Percentiles rank a stretch among this genome's conserved stretches.
phyloP scores from a whole-genome alignment of 1,140 invertebrate species.

The Trichogramma pretiosum region DNA sequence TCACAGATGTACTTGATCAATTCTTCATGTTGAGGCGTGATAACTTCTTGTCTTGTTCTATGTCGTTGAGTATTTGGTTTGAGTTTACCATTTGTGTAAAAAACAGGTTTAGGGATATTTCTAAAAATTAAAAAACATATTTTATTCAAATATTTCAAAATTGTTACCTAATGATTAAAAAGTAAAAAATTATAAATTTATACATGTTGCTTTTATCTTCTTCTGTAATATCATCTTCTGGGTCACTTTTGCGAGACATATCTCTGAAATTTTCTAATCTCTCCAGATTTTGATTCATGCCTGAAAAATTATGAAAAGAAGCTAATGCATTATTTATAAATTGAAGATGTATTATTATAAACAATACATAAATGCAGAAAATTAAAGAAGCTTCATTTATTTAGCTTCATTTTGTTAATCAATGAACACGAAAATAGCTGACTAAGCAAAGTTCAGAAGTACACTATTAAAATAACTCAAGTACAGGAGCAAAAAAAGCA shows the following conservation, averaged over 20 bases:
- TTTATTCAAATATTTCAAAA: conserved; percentile 9
- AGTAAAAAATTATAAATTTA: neutral
- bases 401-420: neutral
- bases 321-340: conserved; percentile 4
- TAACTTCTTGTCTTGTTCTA: conserved; percentile 50
- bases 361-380: neutral
- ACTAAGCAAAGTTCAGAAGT: no score
- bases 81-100: conserved; percentile 58
- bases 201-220: conserved; percentile 33
- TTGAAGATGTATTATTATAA: neutral
- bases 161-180: conserved; percentile 20
- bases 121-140: conserved; percentile 33
- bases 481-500: neutral
- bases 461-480: no score
- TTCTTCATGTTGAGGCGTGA: conserved; percentile 64
- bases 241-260: conserved; percentile 52
- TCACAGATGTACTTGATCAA: conserved; percentile 66
- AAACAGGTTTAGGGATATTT: conserved; percentile 58
- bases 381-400: conserved; percentile 1
- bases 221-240: conserved; percentile 39
- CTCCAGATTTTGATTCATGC: conserved; percentile 59
- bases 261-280: conserved; percentile 59
- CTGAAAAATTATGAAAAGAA: conserved; percentile 35
- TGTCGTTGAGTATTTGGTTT: conserved; percentile 53
- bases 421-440: neutral